These are phyloP conservation scores for Datnioides undecimradiatus DNA, from an alignment of 2,113 vertebrate genomes.

Conservation along the genomic window DNA sequence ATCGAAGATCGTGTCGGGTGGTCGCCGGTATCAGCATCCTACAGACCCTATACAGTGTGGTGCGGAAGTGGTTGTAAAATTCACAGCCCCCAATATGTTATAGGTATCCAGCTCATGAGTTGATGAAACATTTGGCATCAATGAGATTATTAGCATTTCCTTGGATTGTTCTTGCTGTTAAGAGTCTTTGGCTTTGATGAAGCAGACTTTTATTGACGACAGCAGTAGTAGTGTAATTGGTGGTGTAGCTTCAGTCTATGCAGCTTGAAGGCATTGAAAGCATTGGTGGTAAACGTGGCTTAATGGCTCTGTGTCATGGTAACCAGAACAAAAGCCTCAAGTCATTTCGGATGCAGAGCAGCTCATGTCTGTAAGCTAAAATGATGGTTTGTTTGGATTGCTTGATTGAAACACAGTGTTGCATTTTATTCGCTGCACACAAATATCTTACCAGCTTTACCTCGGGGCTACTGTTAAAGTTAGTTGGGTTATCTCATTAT, in stretches of 20 bases:
- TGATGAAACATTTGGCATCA: neutral
- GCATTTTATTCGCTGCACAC: neutral
- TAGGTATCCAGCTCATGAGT: neutral
- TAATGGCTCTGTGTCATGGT: constrained; percentile 14
- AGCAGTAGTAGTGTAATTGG: neutral
- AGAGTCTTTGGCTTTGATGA: no score
- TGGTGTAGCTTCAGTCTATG: neutral
- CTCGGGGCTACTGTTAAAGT: neutral
- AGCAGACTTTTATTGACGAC: neutral
- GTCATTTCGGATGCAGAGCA: neutral
- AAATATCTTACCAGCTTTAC: neutral
- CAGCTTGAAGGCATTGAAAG: neutral
- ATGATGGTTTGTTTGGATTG: neutral
- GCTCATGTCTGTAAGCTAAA: neutral
- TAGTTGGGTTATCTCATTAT: neutral
- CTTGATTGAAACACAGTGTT: neutral
- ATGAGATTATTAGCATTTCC: no score
- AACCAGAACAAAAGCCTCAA: neutral
- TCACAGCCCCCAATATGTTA: no score
- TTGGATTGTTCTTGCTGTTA: neutral
- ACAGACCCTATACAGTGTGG: neutral
- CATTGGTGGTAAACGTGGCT: constrained; percentile 8
- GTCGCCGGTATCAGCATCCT: neutral
- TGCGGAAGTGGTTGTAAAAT: neutral
- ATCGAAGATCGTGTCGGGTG: neutral